These are phyloP conservation scores for Rhinichthys klamathensis DNA, from an alignment of 2,113 vertebrate species.

Conservation along the genomic window DNA sequence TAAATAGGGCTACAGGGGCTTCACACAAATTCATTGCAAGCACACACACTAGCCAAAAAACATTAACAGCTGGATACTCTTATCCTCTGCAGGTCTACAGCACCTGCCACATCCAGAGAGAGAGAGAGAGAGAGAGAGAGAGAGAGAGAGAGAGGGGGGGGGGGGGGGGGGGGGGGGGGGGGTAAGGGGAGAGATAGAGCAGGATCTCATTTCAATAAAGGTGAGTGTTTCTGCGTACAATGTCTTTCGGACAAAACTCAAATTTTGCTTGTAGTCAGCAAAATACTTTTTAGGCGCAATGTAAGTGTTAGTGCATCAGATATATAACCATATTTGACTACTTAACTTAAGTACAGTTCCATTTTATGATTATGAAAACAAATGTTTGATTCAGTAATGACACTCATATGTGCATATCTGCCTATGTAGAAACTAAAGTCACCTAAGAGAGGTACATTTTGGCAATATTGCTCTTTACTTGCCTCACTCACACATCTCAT, in stretches of 20 bases:
- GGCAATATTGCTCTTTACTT: not conserved
- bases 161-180: too few species aligned
- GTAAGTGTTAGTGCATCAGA: not conserved
- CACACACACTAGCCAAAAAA: slow-evolving; percentile 47
- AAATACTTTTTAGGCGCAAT: not conserved
- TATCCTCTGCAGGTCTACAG: slow-evolving; percentile 60
- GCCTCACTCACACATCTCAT: not conserved
- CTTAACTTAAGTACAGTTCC: not conserved
- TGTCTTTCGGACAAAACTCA: slow-evolving; percentile 20
- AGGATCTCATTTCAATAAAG: slow-evolving; percentile 43
- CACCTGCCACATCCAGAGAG: slow-evolving; percentile 55
- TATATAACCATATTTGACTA: not conserved
- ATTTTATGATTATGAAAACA: not conserved
- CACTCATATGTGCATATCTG: not conserved
- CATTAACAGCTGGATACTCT: slow-evolving; percentile 57
- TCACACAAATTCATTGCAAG: slow-evolving; percentile 10
- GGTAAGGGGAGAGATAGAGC: slow-evolving; percentile 12
- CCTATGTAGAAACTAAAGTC: not conserved
- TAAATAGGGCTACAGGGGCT: slow-evolving; percentile 57
- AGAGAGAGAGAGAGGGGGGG: slow-evolving; percentile 21
- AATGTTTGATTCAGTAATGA: not conserved
- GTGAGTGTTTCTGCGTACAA: slow-evolving; percentile 14
- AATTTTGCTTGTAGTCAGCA: slow-evolving; percentile 25
- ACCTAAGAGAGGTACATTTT: not conserved
- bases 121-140: not conserved